These are phyloP conservation scores for Coregonus sp. DNA, from an alignment of 2,797 vertebrate species.

Conservation along the genomic window DNA sequence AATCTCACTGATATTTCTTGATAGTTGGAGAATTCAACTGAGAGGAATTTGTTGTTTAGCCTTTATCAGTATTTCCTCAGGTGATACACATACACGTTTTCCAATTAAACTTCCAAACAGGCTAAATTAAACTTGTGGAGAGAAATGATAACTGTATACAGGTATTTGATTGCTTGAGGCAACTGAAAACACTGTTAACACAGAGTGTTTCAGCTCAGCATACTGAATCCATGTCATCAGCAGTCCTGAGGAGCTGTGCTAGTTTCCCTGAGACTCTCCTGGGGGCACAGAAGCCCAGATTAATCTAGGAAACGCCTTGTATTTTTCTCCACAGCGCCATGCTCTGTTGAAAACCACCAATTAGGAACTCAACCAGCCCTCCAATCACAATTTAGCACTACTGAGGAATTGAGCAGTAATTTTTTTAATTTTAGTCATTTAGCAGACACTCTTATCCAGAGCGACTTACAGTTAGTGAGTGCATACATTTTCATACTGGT, in stretches of 20 bases:
- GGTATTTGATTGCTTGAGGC: slow-evolving; percentile 51
- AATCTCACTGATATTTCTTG: neutral
- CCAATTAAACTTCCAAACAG: slow-evolving; percentile 61
- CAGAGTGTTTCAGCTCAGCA: slow-evolving; percentile 14
- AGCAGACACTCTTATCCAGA: too few relatives aligned
- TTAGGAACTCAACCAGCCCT: slow-evolving; percentile 60
- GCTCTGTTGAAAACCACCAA: slow-evolving; percentile 55
- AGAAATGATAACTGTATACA: slow-evolving; percentile 37
- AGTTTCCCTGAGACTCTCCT: slow-evolving; percentile 15
- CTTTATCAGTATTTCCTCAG: slow-evolving; percentile 55
- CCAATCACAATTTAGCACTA: slow-evolving; percentile 53
- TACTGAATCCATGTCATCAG: slow-evolving; percentile 48
- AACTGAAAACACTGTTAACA: neutral
- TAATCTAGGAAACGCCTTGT: slow-evolving; percentile 60
- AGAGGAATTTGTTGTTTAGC: slow-evolving; percentile 35
- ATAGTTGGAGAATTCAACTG: neutral
- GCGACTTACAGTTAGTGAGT: too few relatives aligned
- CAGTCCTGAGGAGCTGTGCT: slow-evolving; percentile 40
- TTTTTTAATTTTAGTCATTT: too few relatives aligned
- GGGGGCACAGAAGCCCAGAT: slow-evolving; percentile 56
- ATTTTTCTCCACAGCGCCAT: slow-evolving; percentile 46
- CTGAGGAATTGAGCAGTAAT: slow-evolving; percentile 54
- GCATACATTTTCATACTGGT: too few relatives aligned
- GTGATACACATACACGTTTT: slow-evolving; percentile 41
- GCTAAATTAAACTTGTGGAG: slow-evolving; percentile 40